Evolutionary conservation across 64 coral and sea anemone species (phyloP).

Genomic region (Stichodactyla helianthus): DNA sequence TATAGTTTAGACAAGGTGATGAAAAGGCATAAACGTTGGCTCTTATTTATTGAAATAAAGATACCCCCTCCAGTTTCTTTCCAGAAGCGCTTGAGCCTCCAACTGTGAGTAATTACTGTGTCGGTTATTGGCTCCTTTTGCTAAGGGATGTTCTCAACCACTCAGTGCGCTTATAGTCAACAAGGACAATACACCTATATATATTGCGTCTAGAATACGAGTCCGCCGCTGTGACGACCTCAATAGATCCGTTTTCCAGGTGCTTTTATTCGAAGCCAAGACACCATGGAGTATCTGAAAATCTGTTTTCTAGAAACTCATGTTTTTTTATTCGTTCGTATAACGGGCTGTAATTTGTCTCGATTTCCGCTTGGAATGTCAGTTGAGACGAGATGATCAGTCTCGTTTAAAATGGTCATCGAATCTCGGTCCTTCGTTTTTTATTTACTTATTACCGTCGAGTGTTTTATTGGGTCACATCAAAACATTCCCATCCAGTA

Average conservation of each 20-base stretch:
- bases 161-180: slow-evolving; percentile 7
- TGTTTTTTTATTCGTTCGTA: background rate
- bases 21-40: background rate
- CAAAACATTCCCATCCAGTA: slow-evolving; percentile 11
- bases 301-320: slow-evolving; percentile 9
- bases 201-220: slow-evolving; percentile 20
- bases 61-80: background rate
- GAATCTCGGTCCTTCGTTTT: background rate
- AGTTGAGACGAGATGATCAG: background rate
- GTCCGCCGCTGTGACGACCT: background rate
- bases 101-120: slow-evolving; percentile 9
- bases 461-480: slow-evolving; percentile 5
- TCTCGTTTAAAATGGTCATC: slow-evolving; percentile 24
- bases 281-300: slow-evolving; percentile 8
- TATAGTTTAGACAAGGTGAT: slow-evolving; percentile 9
- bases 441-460: slow-evolving; percentile 21
- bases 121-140: slow-evolving; percentile 18
- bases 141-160: slow-evolving; percentile 18
- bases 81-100: background rate
- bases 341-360: background rate
- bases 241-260: background rate
- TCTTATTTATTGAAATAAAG: slow-evolving; percentile 23
- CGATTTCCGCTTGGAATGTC: background rate
- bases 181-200: slow-evolving; percentile 11
- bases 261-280: background rate